Percentiles rank a stretch among this genome's conserved stretches.
phyloP scores from a whole-genome alignment of 2,888 invertebrate species.

The Pyrgus malvae region DNA sequence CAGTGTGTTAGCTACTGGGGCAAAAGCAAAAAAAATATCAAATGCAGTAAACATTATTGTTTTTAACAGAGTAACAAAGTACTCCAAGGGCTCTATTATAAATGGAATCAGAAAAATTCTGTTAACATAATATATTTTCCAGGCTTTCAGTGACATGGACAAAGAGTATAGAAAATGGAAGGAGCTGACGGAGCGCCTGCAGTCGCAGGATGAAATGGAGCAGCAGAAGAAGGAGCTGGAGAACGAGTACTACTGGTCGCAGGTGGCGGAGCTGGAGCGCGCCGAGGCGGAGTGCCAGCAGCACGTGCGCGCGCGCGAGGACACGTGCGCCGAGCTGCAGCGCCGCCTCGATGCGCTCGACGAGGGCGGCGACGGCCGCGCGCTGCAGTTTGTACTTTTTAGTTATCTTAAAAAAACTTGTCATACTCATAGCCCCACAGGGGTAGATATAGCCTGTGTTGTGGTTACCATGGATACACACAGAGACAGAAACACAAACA shows the following conservation, averaged over 20 bases:
- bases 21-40: too few species aligned
- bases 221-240: constrained; percentile 67
- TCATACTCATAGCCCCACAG: too few species aligned
- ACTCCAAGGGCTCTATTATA: neutral
- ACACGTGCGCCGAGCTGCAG: constrained; percentile 30
- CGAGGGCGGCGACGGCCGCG: neutral
- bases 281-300: constrained; percentile 54
- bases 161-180: constrained; percentile 78
- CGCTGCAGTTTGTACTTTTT: neutral
- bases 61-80: too few species aligned
- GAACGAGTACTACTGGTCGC: constrained; percentile 81
- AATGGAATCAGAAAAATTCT: neutral
- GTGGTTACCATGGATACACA: too few species aligned
- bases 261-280: constrained; percentile 64
- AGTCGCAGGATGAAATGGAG: constrained; percentile 78
- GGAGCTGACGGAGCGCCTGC: constrained; percentile 76
- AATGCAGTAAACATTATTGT: too few species aligned
- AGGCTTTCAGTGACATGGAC: constrained; percentile 64
- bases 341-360: constrained; percentile 16
- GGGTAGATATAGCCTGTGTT: too few species aligned
- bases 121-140: too few species aligned
- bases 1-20: too few species aligned
- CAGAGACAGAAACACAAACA: too few species aligned
- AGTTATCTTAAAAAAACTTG: too few species aligned
- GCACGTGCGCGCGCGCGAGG: constrained; percentile 42